Evolutionary conservation across 2,113 vertebrate genomes (phyloP), one percentile per base, ranked within the genome.

Genomic region (Daboia siamensis): DNA sequence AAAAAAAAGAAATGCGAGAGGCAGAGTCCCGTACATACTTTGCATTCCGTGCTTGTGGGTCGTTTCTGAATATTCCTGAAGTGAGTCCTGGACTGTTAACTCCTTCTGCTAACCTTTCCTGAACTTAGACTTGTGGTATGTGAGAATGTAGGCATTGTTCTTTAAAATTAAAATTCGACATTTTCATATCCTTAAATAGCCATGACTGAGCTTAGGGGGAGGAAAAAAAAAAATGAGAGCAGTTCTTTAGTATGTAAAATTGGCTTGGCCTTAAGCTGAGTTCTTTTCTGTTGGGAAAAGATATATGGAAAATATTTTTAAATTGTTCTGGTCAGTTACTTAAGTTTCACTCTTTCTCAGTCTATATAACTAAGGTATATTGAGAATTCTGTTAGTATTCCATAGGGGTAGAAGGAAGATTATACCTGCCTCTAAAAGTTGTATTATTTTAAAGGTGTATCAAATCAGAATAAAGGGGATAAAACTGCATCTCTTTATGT

Each of bases 371-470:
- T 4, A 24, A 15, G 24, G 29, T 5, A 5, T 61, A 39, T 13
- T 0, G 12, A 24, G 56, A 29, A 20, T 24, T 29, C 6, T 29
- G 20, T n/a, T 84, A 4, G 46, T 84, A 6, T 12, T 74, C 89
- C 20, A 51, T 3, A 3, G 52, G 11, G 61, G 3, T 24, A 5
- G 24, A 46, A 39, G 0, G 51, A 54, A 11, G 11, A 52, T 48
- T 23, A 61, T 21, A 51, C 10, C 64, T 69, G 21, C 7, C 95
- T 86, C 55, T 92, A 80, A 80, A 80, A 80, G 74, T 33, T 95
- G 90, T 94, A 80, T 90, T 93, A 94, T 88, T 92, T 29, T 91
- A 86, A 61, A 86, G 51, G 44, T 55, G n/a, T 84, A 54, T 54
- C 13, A 26, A 29, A n/a, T 74, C 44, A 89, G 61, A 80, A 21